Percentiles rank a stretch among this genome's conserved stretches.
Evolutionary conservation across 2,888 invertebrate species (phyloP).

Genomic region (Cyaniris semiargus): DNA sequence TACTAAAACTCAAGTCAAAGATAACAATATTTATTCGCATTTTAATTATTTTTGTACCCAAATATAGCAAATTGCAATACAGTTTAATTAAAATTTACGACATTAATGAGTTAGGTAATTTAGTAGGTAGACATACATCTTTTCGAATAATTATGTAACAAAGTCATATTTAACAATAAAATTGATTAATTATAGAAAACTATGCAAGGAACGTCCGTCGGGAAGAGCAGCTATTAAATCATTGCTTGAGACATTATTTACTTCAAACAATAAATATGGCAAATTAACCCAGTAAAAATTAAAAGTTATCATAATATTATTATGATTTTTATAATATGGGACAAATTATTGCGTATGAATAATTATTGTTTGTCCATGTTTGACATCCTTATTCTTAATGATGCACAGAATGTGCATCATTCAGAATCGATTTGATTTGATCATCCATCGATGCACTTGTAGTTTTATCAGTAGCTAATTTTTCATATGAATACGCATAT

Average conservation of each 20-base stretch:
- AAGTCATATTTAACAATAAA: neutral
- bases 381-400: neutral
- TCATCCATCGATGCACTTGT: neutral
- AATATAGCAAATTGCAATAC: neutral
- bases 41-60: neutral
- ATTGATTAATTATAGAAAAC: neutral
- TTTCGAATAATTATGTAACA: no score
- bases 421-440: neutral
- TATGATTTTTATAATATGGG: neutral
- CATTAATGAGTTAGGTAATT: neutral
- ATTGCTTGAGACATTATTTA: neutral
- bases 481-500: conserved; percentile 30
- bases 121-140: no score
- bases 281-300: neutral
- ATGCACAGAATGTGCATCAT: neutral
- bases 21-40: conserved; percentile 5
- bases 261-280: neutral
- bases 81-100: neutral
- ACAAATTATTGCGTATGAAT: neutral
- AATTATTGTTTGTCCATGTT: neutral
- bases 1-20: neutral
- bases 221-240: neutral
- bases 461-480: neutral
- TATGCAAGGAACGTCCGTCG: neutral
- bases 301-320: neutral